A percentile compares a stretch with the other conserved stretches of the same genome.
Evolutionary conservation across 2,113 vertebrate genomes (phyloP).

Genomic region (Stictonetta naevosa): DNA sequence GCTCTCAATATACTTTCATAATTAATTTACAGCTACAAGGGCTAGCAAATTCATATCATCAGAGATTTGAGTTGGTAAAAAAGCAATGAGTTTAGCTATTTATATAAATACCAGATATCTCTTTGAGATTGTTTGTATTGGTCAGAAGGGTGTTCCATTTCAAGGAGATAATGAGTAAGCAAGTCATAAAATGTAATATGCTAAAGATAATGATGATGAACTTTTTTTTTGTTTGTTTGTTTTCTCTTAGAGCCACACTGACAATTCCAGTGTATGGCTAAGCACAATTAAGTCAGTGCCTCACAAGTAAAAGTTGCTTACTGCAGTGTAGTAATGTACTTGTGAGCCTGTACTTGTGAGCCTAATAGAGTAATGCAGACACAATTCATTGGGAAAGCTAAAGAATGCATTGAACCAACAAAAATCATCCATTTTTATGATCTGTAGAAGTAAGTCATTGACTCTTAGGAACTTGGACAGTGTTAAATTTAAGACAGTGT

Average conservation of each 20-base stretch:
- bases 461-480: background rate
- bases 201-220: background rate
- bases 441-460: background rate
- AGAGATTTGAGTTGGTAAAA: background rate
- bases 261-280: background rate
- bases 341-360: background rate
- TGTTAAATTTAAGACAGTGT: background rate
- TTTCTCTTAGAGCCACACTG: background rate
- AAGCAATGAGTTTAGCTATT: background rate
- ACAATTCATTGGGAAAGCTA: background rate
- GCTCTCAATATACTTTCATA: background rate
- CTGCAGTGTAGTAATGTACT: background rate
- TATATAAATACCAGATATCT: background rate
- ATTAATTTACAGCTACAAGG: slow-evolving; percentile 29
- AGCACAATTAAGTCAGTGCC: background rate
- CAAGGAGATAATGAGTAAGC: slow-evolving; percentile 15
- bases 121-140: background rate
- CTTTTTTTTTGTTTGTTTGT: background rate
- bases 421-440: background rate
- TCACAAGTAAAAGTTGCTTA: background rate
- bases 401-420: background rate
- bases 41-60: background rate
- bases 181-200: background rate
- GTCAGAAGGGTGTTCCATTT: slow-evolving; percentile 6
- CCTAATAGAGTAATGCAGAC: background rate